Evolutionary conservation across 2,888 invertebrate genomes (phyloP), one percentile per base, ranked within the genome.

Genomic region (Hemaris fuciformis): DNA sequence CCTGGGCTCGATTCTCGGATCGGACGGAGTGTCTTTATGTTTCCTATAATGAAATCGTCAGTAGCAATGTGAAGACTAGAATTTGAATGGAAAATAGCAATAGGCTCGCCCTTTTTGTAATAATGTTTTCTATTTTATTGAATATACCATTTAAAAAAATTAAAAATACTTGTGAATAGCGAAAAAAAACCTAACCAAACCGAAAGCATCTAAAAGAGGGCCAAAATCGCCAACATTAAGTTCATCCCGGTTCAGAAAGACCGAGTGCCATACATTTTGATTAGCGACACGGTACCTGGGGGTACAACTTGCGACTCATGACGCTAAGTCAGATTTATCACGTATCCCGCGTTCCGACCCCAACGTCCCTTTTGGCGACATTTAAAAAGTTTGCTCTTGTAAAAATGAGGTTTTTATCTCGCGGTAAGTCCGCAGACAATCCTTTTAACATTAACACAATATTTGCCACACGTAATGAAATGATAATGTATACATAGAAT

Each of bases 261-360:
- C 48, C 60, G 38, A 57, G 15, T 10, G 57, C 72, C 65, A 85
- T 89, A 84, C 81, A 87, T 90, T 82, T 88, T 87, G 85, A 90
- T 91, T 90, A 85, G 71, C 63, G 61, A 48, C 60, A 63, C 65
- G 66, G 75, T 79, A 84, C 84, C 82, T 87, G 81, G 70, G 80
- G 80, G 83, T 75, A 72, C 69, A 70, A 76, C 73, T 68, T 75
- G 77, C 76, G 71, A 76, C 72, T 75, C 80, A 75, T 76, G 84
- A 86, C 87, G 74, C 72, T 89, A 87, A 90, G 81, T 84, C 85
- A 85, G 87, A 90, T 89, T 91, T 88, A 90, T 90, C 80, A 81
- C 78, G 45, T 31, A 90, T 90, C 80, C 81, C 78, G 45, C 31
- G 27, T 62, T 67, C 77, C 72, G 77, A 81, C 81, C 77, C 75